phyloP scores from a whole-genome alignment of 2,888 invertebrate genomes.

The Calameuta pallipes region DNA sequence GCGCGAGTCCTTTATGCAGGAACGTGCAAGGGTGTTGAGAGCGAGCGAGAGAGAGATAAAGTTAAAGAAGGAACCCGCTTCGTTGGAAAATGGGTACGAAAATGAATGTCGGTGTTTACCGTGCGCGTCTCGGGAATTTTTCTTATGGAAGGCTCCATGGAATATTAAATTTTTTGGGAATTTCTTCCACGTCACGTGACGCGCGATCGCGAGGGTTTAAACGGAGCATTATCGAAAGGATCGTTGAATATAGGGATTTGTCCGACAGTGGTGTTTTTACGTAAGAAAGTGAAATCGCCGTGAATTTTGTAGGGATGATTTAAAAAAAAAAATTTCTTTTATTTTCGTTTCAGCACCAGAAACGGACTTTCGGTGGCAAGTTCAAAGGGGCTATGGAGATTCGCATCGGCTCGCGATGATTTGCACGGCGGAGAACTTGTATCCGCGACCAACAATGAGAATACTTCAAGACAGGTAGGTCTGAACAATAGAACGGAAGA shows the following conservation, averaged over 20 bases:
- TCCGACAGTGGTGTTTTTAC: too few relatives aligned
- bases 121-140: not conserved
- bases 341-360: constrained; percentile 46
- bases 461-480: constrained; percentile 51
- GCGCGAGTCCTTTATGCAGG: not conserved
- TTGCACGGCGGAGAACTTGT: constrained; percentile 52
- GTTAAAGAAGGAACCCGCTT: not conserved
- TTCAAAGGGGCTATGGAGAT: constrained; percentile 40
- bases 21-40: not conserved
- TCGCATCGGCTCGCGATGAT: constrained; percentile 46
- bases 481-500: too few relatives aligned
- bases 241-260: too few relatives aligned
- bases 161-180: too few relatives aligned
- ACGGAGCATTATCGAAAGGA: too few relatives aligned
- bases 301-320: too few relatives aligned
- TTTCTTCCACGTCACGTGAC: too few relatives aligned
- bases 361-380: constrained; percentile 45
- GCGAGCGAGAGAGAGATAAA: not conserved
- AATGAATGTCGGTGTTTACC: not conserved
- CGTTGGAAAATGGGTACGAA: not conserved
- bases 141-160: too few relatives aligned
- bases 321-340: not conserved
- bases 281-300: not conserved
- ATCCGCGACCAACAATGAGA: constrained; percentile 50
- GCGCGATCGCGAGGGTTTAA: too few relatives aligned